phyloP scores from a whole-genome alignment of 2,113 vertebrate species.

The Corvus cornix region DNA sequence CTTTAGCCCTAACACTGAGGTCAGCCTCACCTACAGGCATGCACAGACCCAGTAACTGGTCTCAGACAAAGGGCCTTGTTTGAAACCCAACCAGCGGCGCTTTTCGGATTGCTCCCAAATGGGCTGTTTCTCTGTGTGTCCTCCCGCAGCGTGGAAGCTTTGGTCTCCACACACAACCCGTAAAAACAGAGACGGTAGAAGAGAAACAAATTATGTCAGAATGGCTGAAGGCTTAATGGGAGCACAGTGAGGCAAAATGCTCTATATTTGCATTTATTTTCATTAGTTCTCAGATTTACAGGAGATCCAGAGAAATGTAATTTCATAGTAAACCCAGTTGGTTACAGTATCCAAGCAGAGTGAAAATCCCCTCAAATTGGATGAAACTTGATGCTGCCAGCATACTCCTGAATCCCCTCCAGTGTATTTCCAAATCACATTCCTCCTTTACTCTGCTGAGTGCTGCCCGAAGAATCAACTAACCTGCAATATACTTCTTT shows the following conservation, averaged over 20 bases:
- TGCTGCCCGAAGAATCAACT: constrained; percentile 7
- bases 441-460: constrained; percentile 15
- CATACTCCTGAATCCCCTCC: constrained; percentile 20
- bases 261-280: constrained; percentile 27
- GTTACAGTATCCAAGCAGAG: constrained; percentile 22
- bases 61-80: background rate
- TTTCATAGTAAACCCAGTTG: constrained; percentile 8
- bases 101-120: background rate
- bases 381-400: constrained; percentile 28
- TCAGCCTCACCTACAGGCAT: fast-evolving
- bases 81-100: background rate
- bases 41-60: background rate
- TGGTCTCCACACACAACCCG: background rate
- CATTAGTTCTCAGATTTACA: constrained; percentile 17
- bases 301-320: constrained; percentile 1
- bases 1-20: background rate
- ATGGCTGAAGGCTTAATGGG: constrained; percentile 2
- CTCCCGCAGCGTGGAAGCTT: background rate
- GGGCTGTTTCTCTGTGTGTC: background rate
- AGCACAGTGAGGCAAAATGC: background rate
- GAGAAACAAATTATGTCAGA: constrained; percentile 28
- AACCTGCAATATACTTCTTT: background rate
- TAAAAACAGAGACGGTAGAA: background rate
- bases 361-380: constrained; percentile 47
- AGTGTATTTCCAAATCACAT: constrained; percentile 37